These are phyloP conservation scores for Eulithis prunata DNA, from an alignment of 2,888 invertebrate species.

Conservation along the genomic window DNA sequence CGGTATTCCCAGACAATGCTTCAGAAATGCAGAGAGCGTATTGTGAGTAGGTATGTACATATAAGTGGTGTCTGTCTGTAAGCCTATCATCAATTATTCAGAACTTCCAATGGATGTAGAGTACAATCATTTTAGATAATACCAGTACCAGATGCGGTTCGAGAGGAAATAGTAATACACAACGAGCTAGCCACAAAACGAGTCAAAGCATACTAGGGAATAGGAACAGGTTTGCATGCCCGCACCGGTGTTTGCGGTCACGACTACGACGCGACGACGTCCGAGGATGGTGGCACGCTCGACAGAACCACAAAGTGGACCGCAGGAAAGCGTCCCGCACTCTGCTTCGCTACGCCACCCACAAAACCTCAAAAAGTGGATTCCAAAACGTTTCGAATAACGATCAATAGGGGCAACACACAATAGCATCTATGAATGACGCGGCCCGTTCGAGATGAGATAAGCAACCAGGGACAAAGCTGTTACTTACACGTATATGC, in stretches of 20 bases:
- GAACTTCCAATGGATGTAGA: slow-evolving; percentile 20
- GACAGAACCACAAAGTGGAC: slow-evolving; percentile 70
- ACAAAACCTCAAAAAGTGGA: slow-evolving; percentile 59
- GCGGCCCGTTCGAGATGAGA: slow-evolving; percentile 62
- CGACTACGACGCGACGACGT: slow-evolving; percentile 42
- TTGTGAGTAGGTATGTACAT: slow-evolving; percentile 10
- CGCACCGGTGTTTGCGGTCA: slow-evolving; percentile 72
- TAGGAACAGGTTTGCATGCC: slow-evolving; percentile 69
- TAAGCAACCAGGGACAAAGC: slow-evolving; percentile 58
- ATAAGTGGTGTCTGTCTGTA: slow-evolving; percentile 1
- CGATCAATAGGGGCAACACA: slow-evolving; percentile 60
- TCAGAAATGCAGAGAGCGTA: slow-evolving; percentile 17
- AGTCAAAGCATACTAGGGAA: slow-evolving; percentile 46
- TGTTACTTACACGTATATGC: slow-evolving; percentile 49
- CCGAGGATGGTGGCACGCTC: slow-evolving; percentile 64
- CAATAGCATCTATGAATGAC: slow-evolving; percentile 65
- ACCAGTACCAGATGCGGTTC: slow-evolving; percentile 24
- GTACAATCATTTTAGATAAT: slow-evolving; percentile 24
- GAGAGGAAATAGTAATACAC: slow-evolving; percentile 34
- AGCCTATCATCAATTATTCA: slow-evolving; percentile 9
- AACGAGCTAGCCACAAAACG: slow-evolving; percentile 42
- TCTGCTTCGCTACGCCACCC: slow-evolving; percentile 45
- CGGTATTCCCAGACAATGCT: slow-evolving; percentile 39
- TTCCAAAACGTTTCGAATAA: slow-evolving; percentile 63
- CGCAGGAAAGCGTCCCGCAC: slow-evolving; percentile 51